phyloP scores from a whole-genome alignment of 1,140 invertebrate genomes.

The Elysia chlorotica region DNA sequence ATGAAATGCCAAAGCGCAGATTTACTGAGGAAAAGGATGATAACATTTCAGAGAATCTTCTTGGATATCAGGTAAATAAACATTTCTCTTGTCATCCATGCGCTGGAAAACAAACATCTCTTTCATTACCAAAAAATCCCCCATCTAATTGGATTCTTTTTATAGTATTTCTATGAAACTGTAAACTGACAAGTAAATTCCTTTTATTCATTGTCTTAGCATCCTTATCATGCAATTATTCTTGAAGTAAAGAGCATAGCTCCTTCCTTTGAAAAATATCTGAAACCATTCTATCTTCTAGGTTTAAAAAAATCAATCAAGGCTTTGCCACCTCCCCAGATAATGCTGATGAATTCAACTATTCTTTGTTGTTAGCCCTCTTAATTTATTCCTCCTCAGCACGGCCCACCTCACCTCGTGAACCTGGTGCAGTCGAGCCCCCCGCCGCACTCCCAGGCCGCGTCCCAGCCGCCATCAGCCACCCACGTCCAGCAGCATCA shows the following conservation, averaged over 20 bases:
- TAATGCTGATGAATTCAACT: too few species aligned
- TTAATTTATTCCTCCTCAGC: conserved; percentile 30
- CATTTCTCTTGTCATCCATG: neutral
- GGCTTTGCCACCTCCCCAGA: too few species aligned
- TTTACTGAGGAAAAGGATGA: conserved; percentile 59
- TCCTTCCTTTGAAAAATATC: too few species aligned
- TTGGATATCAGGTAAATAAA: conserved; percentile 58
- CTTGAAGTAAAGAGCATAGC: too few species aligned
- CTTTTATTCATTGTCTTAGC: too few species aligned
- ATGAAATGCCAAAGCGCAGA: conserved; percentile 42
- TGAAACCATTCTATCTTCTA: too few species aligned
- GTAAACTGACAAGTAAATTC: too few species aligned
- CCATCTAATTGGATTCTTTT: neutral
- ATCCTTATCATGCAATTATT: too few species aligned
- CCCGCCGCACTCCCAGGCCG: conserved; percentile 34
- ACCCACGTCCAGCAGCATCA: conserved; percentile 11
- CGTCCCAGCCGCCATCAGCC: conserved; percentile 7
- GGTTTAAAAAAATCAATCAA: too few species aligned
- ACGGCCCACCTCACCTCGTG: conserved; percentile 55
- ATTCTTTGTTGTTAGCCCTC: too few species aligned
- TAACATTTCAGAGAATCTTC: conserved; percentile 54
- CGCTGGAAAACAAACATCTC: neutral
- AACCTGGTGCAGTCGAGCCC: conserved; percentile 48
- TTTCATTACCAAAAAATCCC: neutral
- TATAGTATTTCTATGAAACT: too few species aligned